These are phyloP conservation scores for Tortrix viridana DNA, from an alignment of 2,888 invertebrate species.

Conservation along the genomic window DNA sequence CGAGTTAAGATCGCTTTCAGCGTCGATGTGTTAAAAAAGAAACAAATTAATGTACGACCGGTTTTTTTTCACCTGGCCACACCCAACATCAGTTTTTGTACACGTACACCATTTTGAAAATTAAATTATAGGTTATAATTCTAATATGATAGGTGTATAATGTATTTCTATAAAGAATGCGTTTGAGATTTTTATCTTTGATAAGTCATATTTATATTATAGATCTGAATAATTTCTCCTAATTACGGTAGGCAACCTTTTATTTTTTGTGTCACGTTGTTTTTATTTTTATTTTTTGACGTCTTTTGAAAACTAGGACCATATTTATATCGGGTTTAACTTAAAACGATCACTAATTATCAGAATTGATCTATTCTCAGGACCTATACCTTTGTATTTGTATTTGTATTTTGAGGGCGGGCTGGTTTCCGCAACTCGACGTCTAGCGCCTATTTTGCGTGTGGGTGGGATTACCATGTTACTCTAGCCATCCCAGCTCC, in stretches of 20 bases:
- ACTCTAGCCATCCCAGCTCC: too few relatives aligned
- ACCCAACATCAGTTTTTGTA: constrained; percentile 73
- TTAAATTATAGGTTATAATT: constrained; percentile 84
- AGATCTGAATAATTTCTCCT: constrained; percentile 19
- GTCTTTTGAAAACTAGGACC: too few relatives aligned
- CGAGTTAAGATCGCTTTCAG: too few relatives aligned
- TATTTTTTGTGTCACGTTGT: neutral
- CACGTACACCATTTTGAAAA: constrained; percentile 70
- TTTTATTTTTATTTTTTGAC: constrained; percentile 1
- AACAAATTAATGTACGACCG: constrained; percentile 74
- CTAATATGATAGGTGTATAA: constrained; percentile 82
- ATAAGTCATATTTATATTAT: constrained; percentile 60
- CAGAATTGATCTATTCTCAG: too few relatives aligned
- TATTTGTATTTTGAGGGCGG: too few relatives aligned
- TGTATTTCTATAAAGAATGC: constrained; percentile 67
- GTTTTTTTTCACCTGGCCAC: constrained; percentile 76
- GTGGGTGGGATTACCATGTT: too few relatives aligned
- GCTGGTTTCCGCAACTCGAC: too few relatives aligned
- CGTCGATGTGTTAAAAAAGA: constrained; percentile 58
- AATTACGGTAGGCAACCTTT: constrained; percentile 4
- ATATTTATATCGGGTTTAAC: too few relatives aligned
- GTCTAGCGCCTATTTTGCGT: too few relatives aligned
- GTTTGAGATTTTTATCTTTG: constrained; percentile 65
- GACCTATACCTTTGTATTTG: too few relatives aligned
- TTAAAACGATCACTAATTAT: too few relatives aligned